Evolutionary conservation across 2,888 invertebrate species (phyloP).

Genomic region (Drepana falcataria): DNA sequence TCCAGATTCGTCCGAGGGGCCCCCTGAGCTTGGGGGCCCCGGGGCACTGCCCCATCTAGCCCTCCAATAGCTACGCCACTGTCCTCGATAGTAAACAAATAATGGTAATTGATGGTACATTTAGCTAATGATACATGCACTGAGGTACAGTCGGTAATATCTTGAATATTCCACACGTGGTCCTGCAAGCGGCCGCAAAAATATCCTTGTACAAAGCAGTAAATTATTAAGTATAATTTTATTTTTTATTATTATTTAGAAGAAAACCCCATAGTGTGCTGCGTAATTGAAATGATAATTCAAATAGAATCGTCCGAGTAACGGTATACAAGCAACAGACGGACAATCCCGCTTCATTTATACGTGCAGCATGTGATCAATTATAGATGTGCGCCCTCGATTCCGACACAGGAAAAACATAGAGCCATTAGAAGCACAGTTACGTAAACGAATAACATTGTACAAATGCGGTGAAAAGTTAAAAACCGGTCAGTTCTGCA

Average conservation of each 20-base stretch:
- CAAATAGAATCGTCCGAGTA: conserved; percentile 6
- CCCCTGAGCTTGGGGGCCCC: too few relatives aligned
- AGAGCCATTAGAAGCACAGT: conserved; percentile 70
- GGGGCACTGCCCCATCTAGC: too few relatives aligned
- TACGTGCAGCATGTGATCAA: conserved; percentile 46
- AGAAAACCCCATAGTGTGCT: conserved; percentile 1
- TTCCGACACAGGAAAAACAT: conserved; percentile 54
- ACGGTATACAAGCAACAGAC: conserved; percentile 28
- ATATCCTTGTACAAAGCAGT: too few relatives aligned
- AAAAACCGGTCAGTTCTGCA: conserved; percentile 34
- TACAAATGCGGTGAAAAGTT: conserved; percentile 50
- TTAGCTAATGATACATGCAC: too few relatives aligned
- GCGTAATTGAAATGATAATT: conserved; percentile 9
- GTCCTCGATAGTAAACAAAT: too few relatives aligned
- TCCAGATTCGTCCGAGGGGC: too few relatives aligned
- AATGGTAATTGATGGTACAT: too few relatives aligned
- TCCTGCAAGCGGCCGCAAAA: too few relatives aligned
- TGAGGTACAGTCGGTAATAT: too few relatives aligned
- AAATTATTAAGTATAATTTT: conserved; percentile 6
- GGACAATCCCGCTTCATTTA: conserved; percentile 23
- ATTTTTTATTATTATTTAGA: conserved; percentile 2
- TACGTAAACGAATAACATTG: conserved; percentile 64
- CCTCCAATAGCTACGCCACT: too few relatives aligned
- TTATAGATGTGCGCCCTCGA: conserved; percentile 61
- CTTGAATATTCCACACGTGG: too few relatives aligned